A percentile compares a stretch with the other conserved stretches of the same genome.
Evolutionary conservation across 2,797 vertebrate genomes (phyloP).

Genomic region (Cyclura pinguis): DNA sequence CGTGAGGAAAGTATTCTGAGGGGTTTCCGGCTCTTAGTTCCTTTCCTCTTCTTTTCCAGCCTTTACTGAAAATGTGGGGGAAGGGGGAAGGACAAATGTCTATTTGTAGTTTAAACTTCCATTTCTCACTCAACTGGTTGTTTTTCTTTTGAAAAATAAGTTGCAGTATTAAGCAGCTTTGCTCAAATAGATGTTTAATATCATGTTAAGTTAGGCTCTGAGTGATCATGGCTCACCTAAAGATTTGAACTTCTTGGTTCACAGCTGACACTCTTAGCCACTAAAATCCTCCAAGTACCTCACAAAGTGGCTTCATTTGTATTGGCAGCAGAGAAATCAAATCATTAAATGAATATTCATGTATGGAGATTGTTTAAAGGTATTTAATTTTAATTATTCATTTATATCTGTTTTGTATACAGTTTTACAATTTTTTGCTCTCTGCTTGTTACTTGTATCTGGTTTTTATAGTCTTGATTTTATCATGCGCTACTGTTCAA

Average conservation of each 20-base stretch:
- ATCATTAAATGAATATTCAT: background rate
- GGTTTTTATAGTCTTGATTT: background rate
- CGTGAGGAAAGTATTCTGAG: background rate
- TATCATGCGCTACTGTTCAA: background rate
- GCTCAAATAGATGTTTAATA: background rate
- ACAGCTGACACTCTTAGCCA: background rate
- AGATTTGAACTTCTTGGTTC: background rate
- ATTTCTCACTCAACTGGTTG: background rate
- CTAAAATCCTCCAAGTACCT: background rate
- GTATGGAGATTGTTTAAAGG: background rate
- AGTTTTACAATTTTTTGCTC: background rate
- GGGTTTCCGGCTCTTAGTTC: background rate
- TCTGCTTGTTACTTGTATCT: background rate
- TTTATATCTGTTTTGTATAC: background rate
- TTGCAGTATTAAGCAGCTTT: background rate
- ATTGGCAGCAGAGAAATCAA: background rate
- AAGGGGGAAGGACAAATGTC: background rate
- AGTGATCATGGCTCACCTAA: background rate
- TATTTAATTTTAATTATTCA: background rate
- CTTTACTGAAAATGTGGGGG: background rate
- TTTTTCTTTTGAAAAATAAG: background rate
- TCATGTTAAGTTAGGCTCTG: background rate
- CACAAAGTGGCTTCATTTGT: background rate
- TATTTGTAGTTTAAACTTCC: background rate
- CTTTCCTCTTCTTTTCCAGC: background rate